These are phyloP conservation scores for Drosophila virilis DNA, from an alignment of 1,140 invertebrate species.

Conservation along the genomic window DNA sequence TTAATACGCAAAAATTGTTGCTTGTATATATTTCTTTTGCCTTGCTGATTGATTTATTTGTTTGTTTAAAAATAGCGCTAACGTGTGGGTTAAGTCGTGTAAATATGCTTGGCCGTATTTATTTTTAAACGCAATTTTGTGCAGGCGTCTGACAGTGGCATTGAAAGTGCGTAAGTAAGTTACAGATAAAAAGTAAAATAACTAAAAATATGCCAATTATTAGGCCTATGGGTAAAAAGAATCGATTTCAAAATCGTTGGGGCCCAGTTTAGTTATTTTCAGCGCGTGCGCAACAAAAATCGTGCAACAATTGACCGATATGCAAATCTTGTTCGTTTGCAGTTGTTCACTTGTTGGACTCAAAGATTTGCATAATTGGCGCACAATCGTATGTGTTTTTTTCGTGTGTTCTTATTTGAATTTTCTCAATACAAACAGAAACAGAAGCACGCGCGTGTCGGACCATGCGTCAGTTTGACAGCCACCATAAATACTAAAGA, in stretches of 20 bases:
- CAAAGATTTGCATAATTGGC: constrained; percentile 74
- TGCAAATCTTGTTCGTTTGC: constrained; percentile 62
- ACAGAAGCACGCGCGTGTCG: constrained; percentile 63
- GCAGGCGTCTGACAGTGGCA: constrained; percentile 54
- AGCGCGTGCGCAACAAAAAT: constrained; percentile 66
- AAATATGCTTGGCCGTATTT: constrained; percentile 28
- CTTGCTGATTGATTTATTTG: constrained; percentile 60
- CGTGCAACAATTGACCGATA: constrained; percentile 79
- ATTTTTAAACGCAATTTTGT: constrained; percentile 41
- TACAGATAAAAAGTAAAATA: constrained; percentile 1
- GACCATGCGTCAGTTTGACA: constrained; percentile 38
- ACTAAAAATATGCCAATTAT: constrained; percentile 29
- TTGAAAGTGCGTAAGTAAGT: constrained; percentile 53
- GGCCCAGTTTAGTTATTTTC: constrained; percentile 48
- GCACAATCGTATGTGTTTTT: constrained; percentile 51
- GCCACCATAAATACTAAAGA: constrained; percentile 35
- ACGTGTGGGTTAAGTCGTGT: constrained; percentile 35
- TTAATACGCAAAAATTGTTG: constrained; percentile 16
- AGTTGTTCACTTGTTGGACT: constrained; percentile 45
- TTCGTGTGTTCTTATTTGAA: constrained; percentile 72
- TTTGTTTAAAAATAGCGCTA: constrained; percentile 70
- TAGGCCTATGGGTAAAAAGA: constrained; percentile 13
- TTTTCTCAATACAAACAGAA: constrained; percentile 56
- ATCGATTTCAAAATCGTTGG: constrained; percentile 45
- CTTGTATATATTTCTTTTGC: constrained; percentile 6